Evolutionary conservation across 2,113 vertebrate species (phyloP), one percentile per base, ranked within the genome.

Genomic region (Myodes glareolus): DNA sequence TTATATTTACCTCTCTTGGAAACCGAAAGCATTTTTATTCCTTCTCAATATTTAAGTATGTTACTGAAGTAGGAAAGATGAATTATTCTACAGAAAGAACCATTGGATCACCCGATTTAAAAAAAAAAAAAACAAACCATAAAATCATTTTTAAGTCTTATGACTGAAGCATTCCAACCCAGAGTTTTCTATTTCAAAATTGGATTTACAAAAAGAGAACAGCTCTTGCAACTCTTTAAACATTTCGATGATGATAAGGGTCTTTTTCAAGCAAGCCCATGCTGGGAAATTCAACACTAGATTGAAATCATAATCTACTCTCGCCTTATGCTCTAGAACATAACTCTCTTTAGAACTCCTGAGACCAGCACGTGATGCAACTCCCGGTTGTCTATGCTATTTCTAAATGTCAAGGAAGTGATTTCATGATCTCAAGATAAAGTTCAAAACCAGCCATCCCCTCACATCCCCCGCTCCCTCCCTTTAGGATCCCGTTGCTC

Each of bases 21-120:
- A 68, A 82, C 87, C 73, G 92, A 97, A 96, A 90, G 73, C 1
- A n/a, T 88, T 52, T 27, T 36, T 45, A 95, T 97, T 98, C 90
- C 27, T 95, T 97, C 98, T 92, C 27, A 97, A 47, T 92, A 75
- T 97, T 96, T 97, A 96, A 96, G 27, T 93, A 61, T 65, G 90
- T 92, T 93, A 96, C 76, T 97, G 39, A 88, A 97, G 58, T 97
- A 86, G 92, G 86, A 96, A 87, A 97, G 97, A 97, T 97, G 86
- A 42, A 12, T 31, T 63, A 19, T 70, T 96, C 95, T 61, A 92
- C 36, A 75, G 91, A 88, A 16, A 72, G 7, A 70, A 90, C 3
- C 75, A 88, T 90, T 73, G 91, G 95, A 93, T 31, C 97, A 97
- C 96, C 88, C 67, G 58, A 73, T 97, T 84, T 73, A 13, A n/a